Evolutionary conservation across 2,888 invertebrate species (phyloP).

Genomic region (Drosophila percnosoma): DNA sequence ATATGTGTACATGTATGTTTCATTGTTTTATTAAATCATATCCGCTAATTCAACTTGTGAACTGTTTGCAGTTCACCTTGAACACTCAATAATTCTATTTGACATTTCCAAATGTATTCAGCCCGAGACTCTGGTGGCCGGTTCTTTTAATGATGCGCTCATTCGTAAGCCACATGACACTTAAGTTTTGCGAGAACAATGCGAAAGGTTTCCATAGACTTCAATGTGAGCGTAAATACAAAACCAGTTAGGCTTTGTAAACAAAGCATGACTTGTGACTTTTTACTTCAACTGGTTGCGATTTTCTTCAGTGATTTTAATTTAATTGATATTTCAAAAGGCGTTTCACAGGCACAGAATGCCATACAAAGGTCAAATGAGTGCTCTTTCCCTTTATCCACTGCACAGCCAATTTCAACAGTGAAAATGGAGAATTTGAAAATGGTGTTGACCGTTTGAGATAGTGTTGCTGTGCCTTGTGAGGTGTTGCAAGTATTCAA

Average conservation of each 20-base stretch:
- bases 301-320: slow-evolving; percentile 11
- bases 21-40: slow-evolving; percentile 31
- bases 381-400: background rate
- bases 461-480: background rate
- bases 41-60: slow-evolving; percentile 19
- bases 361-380: slow-evolving; percentile 1
- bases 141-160: slow-evolving; percentile 10
- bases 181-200: slow-evolving; percentile 23
- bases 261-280: slow-evolving; percentile 57
- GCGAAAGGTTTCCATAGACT: slow-evolving; percentile 4
- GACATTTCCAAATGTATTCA: background rate
- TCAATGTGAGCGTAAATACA: slow-evolving; percentile 13
- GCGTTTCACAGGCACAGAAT: slow-evolving; percentile 3
- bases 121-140: background rate
- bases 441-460: background rate
- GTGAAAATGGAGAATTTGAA: slow-evolving; percentile 14
- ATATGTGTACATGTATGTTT: background rate
- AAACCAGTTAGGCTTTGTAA: slow-evolving; percentile 58
- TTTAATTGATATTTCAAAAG: slow-evolving; percentile 11
- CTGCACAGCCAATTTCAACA: background rate
- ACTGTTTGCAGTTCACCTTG: slow-evolving; percentile 48
- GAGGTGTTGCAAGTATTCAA: background rate
- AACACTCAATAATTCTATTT: slow-evolving; percentile 7
- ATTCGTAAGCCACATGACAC: slow-evolving; percentile 23
- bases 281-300: slow-evolving; percentile 48